Conservation (phyloP, 2,888 invertebrate species). For the Hirtodrosophila trivittata region DNA sequence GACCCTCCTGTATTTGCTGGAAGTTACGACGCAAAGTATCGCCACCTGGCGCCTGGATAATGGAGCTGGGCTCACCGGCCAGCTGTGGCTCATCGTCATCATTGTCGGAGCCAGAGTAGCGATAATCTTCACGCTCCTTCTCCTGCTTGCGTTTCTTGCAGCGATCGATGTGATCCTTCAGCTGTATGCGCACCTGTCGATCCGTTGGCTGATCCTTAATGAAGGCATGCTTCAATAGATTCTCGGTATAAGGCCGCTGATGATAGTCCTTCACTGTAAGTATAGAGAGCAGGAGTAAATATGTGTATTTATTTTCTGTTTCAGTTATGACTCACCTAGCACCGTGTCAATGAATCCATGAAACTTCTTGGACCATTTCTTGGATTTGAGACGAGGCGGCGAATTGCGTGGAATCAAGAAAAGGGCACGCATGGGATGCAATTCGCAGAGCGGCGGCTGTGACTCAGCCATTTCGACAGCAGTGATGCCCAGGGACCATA, state of each 20-base stretch:
- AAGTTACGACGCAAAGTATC: conserved; percentile 98
- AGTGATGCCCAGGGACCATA: conserved; percentile 97
- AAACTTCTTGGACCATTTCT: conserved; percentile 99
- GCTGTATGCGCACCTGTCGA: conserved; percentile 97
- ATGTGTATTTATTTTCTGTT: background rate
- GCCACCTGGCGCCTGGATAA: conserved; percentile 93
- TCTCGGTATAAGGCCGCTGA: conserved; percentile 98
- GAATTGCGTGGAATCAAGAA: conserved; percentile 99
- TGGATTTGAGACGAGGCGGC: conserved; percentile 98
- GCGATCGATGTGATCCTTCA: conserved; percentile 99
- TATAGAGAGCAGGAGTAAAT: conserved; percentile 23
- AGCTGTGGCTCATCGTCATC: conserved; percentile 97
- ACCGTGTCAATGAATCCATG: conserved; percentile 99
- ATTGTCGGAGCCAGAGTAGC: conserved; percentile 98
- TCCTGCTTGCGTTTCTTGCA: conserved; percentile 98
- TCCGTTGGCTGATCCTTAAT: conserved; percentile 99
- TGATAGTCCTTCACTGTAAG: conserved; percentile 98
- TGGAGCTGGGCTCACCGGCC: conserved; percentile 97
- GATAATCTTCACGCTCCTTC: conserved; percentile 91
- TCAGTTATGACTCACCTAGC: conserved; percentile 85
- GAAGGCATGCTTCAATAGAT: conserved; percentile 97
- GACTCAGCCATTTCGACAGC: conserved; percentile 99
- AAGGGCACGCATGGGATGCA: conserved; percentile 99
- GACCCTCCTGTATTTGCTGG: conserved; percentile 96
- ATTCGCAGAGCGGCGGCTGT: conserved; percentile 99